These are phyloP conservation scores for Eurosta solidaginis DNA, from an alignment of 1,140 invertebrate genomes.

Conservation along the genomic window DNA sequence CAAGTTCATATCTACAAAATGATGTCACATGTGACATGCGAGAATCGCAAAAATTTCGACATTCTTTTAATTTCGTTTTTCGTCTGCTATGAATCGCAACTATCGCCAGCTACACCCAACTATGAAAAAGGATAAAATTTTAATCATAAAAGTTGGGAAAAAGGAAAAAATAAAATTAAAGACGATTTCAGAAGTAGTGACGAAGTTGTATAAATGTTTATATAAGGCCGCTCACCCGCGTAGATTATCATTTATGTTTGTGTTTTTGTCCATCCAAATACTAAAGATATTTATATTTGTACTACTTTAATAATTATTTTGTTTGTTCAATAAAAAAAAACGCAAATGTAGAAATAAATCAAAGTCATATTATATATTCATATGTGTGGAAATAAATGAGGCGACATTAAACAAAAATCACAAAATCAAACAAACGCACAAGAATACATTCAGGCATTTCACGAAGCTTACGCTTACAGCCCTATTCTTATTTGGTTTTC, in stretches of 20 bases:
- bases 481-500: neutral
- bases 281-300: neutral
- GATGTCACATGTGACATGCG: constrained; percentile 10
- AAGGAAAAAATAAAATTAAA: neutral
- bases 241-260: neutral
- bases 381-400: neutral
- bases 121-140: neutral
- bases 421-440: neutral
- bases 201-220: neutral
- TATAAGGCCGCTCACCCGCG: neutral
- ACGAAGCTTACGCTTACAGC: neutral
- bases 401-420: neutral
- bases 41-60: neutral
- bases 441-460: neutral
- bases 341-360: constrained; percentile 16
- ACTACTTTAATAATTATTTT: constrained; percentile 11
- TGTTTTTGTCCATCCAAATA: too few species aligned
- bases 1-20: neutral
- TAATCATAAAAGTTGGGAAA: neutral
- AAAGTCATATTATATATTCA: constrained; percentile 30
- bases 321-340: constrained; percentile 3
- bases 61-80: neutral
- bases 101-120: neutral
- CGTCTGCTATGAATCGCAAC: neutral
- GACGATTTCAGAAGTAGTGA: neutral